These are phyloP conservation scores for Amphipoea oculea DNA, from an alignment of 2,888 invertebrate genomes.

Conservation along the genomic window DNA sequence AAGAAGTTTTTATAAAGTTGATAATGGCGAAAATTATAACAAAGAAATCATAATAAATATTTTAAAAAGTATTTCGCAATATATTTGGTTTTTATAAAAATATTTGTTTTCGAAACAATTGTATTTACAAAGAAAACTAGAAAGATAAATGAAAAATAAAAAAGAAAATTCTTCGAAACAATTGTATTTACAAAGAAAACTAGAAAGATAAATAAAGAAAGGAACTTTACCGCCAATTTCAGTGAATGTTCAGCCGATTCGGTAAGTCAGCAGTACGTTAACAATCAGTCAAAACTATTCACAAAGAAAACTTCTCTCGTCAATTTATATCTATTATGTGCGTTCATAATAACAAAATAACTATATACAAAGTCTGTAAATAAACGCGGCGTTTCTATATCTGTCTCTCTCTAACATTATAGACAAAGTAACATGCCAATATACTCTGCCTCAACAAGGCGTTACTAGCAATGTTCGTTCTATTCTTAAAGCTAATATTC, in stretches of 20 bases:
- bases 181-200: conserved; percentile 45
- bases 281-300: conserved; percentile 45
- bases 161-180: conserved; percentile 18
- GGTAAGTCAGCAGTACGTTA: conserved; percentile 8
- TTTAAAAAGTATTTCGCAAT: not conserved
- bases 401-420: conserved; percentile 54
- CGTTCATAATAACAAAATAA: conserved; percentile 62
- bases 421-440: conserved; percentile 57
- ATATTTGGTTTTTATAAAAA: conserved; percentile 5
- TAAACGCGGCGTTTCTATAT: conserved; percentile 56
- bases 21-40: not conserved
- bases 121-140: conserved; percentile 45
- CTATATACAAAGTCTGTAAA: conserved; percentile 63
- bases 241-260: conserved; percentile 8
- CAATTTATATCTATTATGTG: conserved; percentile 56
- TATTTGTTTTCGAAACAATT: conserved; percentile 10
- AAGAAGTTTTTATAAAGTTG: not conserved
- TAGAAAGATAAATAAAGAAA: conserved; percentile 19
- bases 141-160: conserved; percentile 4
- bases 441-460: conserved; percentile 55
- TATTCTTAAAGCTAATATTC: conserved; percentile 71
- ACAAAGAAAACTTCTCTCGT: conserved; percentile 36
- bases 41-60: conserved; percentile 18
- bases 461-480: conserved; percentile 59
- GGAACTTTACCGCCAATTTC: conserved; percentile 49